Evolutionary conservation across 2,797 vertebrate genomes (phyloP).

Genomic region (Pempheris klunzingeri): DNA sequence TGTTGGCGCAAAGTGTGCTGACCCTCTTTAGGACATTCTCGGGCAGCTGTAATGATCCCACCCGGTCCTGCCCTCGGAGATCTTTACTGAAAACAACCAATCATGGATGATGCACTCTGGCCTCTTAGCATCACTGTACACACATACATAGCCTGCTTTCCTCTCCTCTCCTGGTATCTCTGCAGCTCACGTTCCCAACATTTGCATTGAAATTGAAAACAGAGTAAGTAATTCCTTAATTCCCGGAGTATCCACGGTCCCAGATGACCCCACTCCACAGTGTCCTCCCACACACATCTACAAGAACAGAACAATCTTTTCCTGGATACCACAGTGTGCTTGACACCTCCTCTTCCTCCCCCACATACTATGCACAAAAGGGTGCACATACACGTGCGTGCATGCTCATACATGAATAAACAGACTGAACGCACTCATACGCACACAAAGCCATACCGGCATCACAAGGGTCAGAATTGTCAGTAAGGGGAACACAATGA

Average conservation of each 20-base stretch:
- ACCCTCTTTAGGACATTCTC: slow-evolving; percentile 55
- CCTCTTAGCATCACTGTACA: slow-evolving; percentile 40
- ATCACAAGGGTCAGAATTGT: slow-evolving; percentile 41
- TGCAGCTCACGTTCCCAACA: slow-evolving; percentile 74
- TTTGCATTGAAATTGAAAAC: slow-evolving; percentile 86
- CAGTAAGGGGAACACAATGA: slow-evolving; percentile 47
- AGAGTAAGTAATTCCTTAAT: slow-evolving; percentile 79
- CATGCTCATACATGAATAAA: slow-evolving; percentile 56
- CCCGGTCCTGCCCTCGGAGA: slow-evolving; percentile 43
- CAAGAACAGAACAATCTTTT: slow-evolving; percentile 75
- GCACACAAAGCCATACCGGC: slow-evolving; percentile 33
- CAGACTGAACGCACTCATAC: slow-evolving; percentile 11
- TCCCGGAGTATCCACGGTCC: slow-evolving; percentile 76
- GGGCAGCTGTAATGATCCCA: slow-evolving; percentile 50
- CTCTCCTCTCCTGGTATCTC: slow-evolving; percentile 45
- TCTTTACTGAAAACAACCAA: slow-evolving; percentile 52
- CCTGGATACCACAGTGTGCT: slow-evolving; percentile 68
- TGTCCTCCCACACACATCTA: slow-evolving; percentile 76
- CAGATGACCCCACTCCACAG: slow-evolving; percentile 74
- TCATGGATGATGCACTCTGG: slow-evolving; percentile 40
- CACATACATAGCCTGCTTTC: slow-evolving; percentile 26
- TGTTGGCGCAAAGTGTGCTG: slow-evolving; percentile 29
- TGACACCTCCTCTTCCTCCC: slow-evolving; percentile 70
- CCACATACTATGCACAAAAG: slow-evolving; percentile 63
- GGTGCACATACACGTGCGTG: slow-evolving; percentile 36